Evolutionary conservation across 2,888 invertebrate species (phyloP), one percentile per base, ranked within the genome.

Genomic region (Drosophila subsilvestris): DNA sequence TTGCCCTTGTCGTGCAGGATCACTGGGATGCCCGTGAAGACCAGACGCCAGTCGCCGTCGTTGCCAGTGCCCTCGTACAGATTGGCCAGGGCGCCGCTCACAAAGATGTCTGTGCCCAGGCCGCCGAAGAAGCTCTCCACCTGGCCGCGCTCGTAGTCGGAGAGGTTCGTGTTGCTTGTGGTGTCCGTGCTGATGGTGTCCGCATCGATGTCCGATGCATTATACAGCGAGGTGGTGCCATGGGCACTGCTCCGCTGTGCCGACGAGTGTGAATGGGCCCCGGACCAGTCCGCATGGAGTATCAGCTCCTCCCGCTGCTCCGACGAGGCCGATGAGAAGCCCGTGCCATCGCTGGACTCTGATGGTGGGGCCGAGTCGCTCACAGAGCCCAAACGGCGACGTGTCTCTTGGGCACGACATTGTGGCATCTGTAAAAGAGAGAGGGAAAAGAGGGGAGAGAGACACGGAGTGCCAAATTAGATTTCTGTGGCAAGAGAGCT

Each of bases 1-100:
- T 95, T 95, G 0, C 97, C 97, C 47, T 94, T 94, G 91, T 97
- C 96, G 67, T 96, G 93, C 7, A 97, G 93, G 12, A 97, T 93
- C 4, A 96, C 94, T 0, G 96, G 97, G 59, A 97, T 95, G 17
- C 97, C 97, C 0, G 96, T 96, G 91, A 95, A 95, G 69, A 94
- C 94, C 54, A 96, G 93, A 77, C 94, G 94, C 97, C 97, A 97
- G 56, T 94, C 93, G 45, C 93, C 93, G 73, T 93, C 93, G 60
- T 93, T 92, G 22, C 93, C 93, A 61, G 93, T 93, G 79, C 94
- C 94, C 70, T 94, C 93, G 90, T 96, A 96, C 48, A 96, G 91
- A 91, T 95, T 96, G 49, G 96, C 96, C 88, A 97, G 90, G 9
- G 96, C 95, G 74, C 94, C 94, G 89, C 96, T 95, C 4, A 97